Evolutionary conservation across 2,888 invertebrate genomes (phyloP), one percentile per base, ranked within the genome.

Genomic region (Melanargia galathea): DNA sequence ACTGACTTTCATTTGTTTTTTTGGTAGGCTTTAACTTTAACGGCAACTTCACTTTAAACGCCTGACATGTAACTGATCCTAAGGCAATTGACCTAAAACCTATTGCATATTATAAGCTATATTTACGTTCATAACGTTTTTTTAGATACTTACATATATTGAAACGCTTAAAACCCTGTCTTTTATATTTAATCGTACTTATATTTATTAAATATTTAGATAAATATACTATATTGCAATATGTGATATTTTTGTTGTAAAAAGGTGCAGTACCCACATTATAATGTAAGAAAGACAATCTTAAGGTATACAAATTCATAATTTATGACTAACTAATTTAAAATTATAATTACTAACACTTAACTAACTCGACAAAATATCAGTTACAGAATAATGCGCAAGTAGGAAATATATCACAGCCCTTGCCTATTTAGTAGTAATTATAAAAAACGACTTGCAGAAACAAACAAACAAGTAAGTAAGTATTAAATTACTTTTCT

Each of bases 391-490:
- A 54, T 6, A 60, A 52, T 54, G 45, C 45, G 52, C 35, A 45
- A 33, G 35, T 43, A 49, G 40, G 30, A 30, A 56, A 46, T 48
- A 45, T 46, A 62, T 64, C 63, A 64, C 63, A 64, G 63, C 56
- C 43, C 26, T 48, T 40, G 38, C 46, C 43, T 49, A 48, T n/a
- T 38, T 11, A 33, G 13, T 30, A 43, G 16, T 54, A 18, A 46
- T 22, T n/a, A n/a, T n/a, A n/a, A 46, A 13, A 22, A 46, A 20
- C 8, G 13, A 38, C 13, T 38, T 38, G 38, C 38, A 38, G 38
- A 5, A 38, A 38, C 3, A 38, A 13, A 38, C 30, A 30, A 30
- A n/a, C n/a, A 8, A 30, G 30, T 30, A 30, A 8, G 30, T 30
- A 4, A 4, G 30, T 30, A 30, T 1, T 4, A 1, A 8, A 6